Evolutionary conservation across 1,140 invertebrate species (phyloP).

Genomic region (Pantala flavescens): DNA sequence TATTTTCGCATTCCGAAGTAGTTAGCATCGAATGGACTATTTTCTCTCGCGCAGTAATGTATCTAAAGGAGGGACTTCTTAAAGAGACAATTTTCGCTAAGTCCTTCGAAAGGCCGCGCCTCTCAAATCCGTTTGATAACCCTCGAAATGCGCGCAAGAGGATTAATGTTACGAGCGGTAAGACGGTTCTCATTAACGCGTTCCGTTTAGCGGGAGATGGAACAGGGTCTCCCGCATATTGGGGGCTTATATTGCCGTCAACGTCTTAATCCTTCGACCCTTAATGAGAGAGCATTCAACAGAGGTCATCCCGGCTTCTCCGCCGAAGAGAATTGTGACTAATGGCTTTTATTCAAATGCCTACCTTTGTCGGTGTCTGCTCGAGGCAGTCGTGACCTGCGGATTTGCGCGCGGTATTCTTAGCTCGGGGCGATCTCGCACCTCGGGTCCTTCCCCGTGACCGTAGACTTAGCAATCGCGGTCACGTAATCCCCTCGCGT

Average conservation of each 20-base stretch:
- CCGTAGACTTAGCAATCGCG: too few species aligned
- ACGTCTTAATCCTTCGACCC: neutral
- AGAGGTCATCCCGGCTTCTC: neutral
- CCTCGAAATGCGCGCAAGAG: neutral
- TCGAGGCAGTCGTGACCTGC: neutral
- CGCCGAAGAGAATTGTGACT: neutral
- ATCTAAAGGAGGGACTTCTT: too few species aligned
- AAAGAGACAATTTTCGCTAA: too few species aligned
- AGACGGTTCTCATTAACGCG: neutral
- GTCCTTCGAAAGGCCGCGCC: too few species aligned
- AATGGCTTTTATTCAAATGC: slow-evolving; percentile 10
- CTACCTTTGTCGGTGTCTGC: neutral
- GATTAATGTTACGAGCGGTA: neutral
- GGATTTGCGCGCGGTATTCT: neutral
- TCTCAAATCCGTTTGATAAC: too few species aligned
- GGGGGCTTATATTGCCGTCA: neutral
- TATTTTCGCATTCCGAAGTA: too few species aligned
- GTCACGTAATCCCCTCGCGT: too few species aligned
- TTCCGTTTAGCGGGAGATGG: neutral
- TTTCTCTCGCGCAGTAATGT: too few species aligned
- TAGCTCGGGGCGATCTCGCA: too few species aligned
- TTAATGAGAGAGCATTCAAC: neutral
- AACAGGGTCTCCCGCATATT: neutral
- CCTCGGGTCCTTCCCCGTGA: too few species aligned
- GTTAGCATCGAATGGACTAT: too few species aligned